These are phyloP conservation scores for Nomada lathburiana DNA, from an alignment of 2,888 invertebrate genomes.

Conservation along the genomic window DNA sequence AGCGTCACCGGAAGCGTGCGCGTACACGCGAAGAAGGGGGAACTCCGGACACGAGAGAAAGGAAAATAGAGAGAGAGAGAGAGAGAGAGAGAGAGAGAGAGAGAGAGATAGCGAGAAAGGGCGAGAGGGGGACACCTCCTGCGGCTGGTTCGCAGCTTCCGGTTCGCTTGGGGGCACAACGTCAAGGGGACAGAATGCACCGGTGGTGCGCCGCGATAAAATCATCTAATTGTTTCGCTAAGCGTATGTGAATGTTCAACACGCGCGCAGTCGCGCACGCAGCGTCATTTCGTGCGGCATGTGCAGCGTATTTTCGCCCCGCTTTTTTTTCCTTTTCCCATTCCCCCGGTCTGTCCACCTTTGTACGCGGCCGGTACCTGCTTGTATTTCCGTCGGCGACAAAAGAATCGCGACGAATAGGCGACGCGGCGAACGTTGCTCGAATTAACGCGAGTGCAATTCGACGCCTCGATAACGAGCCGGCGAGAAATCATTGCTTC, in stretches of 20 bases:
- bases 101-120: background rate
- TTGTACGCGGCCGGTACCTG: background rate
- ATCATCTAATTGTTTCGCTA: slow-evolving; percentile 84
- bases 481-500: slow-evolving; percentile 28
- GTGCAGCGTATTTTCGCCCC: slow-evolving; percentile 45
- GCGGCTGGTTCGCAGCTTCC: slow-evolving; percentile 77
- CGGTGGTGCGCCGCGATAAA: slow-evolving; percentile 81
- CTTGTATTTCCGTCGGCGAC: background rate
- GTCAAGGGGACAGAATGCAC: slow-evolving; percentile 79
- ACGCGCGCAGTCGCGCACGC: slow-evolving; percentile 60
- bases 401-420: slow-evolving; percentile 42
- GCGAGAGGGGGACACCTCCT: slow-evolving; percentile 31
- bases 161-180: slow-evolving; percentile 79
- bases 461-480: background rate
- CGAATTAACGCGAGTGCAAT: slow-evolving; percentile 22
- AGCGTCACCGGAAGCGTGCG: slow-evolving; percentile 82
- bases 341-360: background rate
- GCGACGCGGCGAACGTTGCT: slow-evolving; percentile 29
- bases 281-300: slow-evolving; percentile 63
- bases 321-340: slow-evolving; percentile 27
- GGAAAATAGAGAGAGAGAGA: background rate
- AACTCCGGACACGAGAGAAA: slow-evolving; percentile 9
- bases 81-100: background rate
- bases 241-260: slow-evolving; percentile 83
- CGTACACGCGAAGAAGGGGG: slow-evolving; percentile 35